Conservation (phyloP, 53 echinoderm and acorn worm genomes). For the Mesocentrotus franciscanus region DNA sequence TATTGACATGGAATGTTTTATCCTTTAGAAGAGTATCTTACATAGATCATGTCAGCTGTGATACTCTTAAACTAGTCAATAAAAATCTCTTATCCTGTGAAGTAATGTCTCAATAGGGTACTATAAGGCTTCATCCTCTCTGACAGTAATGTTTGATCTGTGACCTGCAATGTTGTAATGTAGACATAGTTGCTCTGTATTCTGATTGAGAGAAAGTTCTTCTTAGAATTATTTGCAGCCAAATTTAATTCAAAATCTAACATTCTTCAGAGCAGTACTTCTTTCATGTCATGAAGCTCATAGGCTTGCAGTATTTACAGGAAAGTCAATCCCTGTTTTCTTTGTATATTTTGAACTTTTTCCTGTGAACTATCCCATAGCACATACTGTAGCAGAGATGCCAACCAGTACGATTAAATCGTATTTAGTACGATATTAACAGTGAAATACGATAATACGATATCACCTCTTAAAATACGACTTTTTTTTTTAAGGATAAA, state of each 20-base stretch:
- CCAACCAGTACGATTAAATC: too few relatives aligned
- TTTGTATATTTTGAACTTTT: constrained; percentile 11
- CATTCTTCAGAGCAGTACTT: constrained; percentile 26
- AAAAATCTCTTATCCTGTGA: not conserved
- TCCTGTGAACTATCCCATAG: not conserved
- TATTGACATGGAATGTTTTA: not conserved
- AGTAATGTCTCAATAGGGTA: not conserved
- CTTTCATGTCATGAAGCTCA: not conserved
- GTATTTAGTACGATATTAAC: too few relatives aligned
- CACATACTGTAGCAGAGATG: not conserved
- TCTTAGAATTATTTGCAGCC: not conserved
- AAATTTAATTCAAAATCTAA: not conserved
- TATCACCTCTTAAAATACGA: too few relatives aligned
- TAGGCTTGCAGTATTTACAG: not conserved
- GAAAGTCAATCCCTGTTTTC: not conserved
- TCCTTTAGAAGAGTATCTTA: not conserved
- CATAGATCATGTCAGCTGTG: not conserved
- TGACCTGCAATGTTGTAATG: not conserved
- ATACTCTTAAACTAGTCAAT: not conserved
- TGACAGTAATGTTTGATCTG: not conserved
- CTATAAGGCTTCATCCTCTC: not conserved
- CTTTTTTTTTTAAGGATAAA: too few relatives aligned
- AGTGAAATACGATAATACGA: too few relatives aligned
- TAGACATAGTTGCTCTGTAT: not conserved
- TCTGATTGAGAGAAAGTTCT: not conserved